A percentile compares a stretch with the other conserved stretches of the same genome.
Conservation (phyloP, 2,113 vertebrate genomes). For the Brachirus orientalis region DNA sequence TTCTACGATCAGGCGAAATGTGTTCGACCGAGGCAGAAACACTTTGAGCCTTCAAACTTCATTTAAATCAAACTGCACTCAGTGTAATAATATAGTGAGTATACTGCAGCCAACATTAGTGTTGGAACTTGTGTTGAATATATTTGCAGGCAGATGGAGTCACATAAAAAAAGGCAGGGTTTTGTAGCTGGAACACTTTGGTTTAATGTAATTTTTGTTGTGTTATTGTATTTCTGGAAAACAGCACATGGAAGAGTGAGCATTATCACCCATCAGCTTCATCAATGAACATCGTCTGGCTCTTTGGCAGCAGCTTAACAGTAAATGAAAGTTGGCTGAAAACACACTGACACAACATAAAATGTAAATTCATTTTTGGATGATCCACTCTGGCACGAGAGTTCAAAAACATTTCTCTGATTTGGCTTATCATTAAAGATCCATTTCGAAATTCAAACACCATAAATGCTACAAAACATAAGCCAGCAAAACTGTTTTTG, state of each 20-base stretch:
- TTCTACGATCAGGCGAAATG: constrained; percentile 25
- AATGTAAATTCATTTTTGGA: constrained; percentile 29
- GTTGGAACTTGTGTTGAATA: neutral
- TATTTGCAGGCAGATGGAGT: constrained; percentile 5
- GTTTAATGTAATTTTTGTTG: neutral
- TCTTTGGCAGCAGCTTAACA: constrained; percentile 10
- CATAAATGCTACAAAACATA: neutral
- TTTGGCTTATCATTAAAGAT: constrained; percentile 24
- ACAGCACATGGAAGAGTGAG: constrained; percentile 6
- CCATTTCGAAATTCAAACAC: constrained; percentile 26
- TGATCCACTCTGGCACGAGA: neutral
- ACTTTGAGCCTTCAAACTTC: constrained; percentile 43
- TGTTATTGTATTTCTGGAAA: neutral
- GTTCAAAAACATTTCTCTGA: constrained; percentile 11
- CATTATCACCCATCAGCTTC: constrained; percentile 25
- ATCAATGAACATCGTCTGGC: constrained; percentile 17
- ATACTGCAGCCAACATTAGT: constrained; percentile 1
- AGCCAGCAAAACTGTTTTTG: neutral
- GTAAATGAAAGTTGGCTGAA: constrained; percentile 8
- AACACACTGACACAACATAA: neutral
- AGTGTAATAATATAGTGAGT: constrained; percentile 16
- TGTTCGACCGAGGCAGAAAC: constrained; percentile 19
- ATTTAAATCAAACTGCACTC: constrained; percentile 45
- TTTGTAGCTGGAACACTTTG: constrained; percentile 8
- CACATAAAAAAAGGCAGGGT: neutral